Evolutionary conservation across 2,113 vertebrate genomes (phyloP), one percentile per base, ranked within the genome.

Genomic region (Acrocephalus arundinaceus): DNA sequence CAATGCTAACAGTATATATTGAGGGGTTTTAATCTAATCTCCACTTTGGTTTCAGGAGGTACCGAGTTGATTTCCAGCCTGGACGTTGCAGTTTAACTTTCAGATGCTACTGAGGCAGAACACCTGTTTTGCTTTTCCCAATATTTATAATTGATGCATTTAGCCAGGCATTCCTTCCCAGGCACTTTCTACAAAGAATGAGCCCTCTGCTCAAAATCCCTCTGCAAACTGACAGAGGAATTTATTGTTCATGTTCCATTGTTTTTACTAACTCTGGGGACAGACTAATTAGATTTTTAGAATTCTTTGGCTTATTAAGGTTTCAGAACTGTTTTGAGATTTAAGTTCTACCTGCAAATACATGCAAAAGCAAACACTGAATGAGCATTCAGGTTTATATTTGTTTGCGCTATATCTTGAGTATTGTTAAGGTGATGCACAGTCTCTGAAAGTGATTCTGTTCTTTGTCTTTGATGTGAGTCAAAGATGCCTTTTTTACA

Each of bases 401-500:
- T 73, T 19, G 7, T 71, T 66, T 79, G 33, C 0, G 0, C 13
- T 58, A 20, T 74, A 3, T 59, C 25, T 70, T 45, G 27, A 63
- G 19, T 43, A 10, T 45, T 66, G 31, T 54, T 72, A 43, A 71
- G 25, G 78, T 76, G 18, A 61, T 58, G 65, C 35, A 41, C 43
- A n/a, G 30, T 48, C 31, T 80, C 61, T 72, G 82, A 67, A 68
- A 54, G 11, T 9, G 13, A 23, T 76, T 67, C 43, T 89, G 7
- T 55, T 93, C 13, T 78, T 85, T 71, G 21, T 28, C 28, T 83
- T 85, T 68, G 39, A 8, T 55, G 27, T 59, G 30, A 79, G 63
- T 63, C n/a, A 62, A 85, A 89, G 41, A 39, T 45, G 7, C 12
- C 27, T 68, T 88, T 83, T 90, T 65, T 45, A 61, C 24, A 73